These are phyloP conservation scores for Nomia melanderi DNA, from an alignment of 1,140 invertebrate genomes.

Conservation along the genomic window DNA sequence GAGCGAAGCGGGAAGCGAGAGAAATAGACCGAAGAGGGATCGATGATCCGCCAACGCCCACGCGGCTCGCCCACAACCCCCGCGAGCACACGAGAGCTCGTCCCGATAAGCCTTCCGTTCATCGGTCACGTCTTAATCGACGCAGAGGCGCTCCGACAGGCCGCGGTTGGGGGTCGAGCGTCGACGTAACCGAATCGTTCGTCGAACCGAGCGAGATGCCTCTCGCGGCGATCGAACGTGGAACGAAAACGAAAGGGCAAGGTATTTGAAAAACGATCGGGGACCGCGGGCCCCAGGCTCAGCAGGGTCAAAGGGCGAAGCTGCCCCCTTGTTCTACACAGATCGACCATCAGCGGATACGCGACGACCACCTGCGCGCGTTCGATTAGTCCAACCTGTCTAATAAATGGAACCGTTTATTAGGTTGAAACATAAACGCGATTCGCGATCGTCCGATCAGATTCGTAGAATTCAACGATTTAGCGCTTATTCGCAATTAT, in stretches of 20 bases:
- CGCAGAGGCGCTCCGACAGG: constrained; percentile 58
- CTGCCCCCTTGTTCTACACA: background rate
- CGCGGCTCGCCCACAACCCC: constrained; percentile 53
- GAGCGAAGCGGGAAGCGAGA: background rate
- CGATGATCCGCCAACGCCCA: constrained; percentile 46
- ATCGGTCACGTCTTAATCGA: constrained; percentile 68
- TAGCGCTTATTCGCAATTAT: too few species aligned
- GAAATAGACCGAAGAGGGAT: constrained; percentile 17
- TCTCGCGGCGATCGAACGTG: constrained; percentile 25
- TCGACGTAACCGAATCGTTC: constrained; percentile 61
- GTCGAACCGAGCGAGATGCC: constrained; percentile 29
- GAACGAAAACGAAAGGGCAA: constrained; percentile 28
- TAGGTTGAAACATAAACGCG: constrained; percentile 32
- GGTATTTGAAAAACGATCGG: constrained; percentile 52
- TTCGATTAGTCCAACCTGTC: constrained; percentile 50
- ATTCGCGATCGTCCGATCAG: constrained; percentile 12
- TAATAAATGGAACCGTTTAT: constrained; percentile 55
- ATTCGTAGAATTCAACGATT: too few species aligned
- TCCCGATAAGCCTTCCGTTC: constrained; percentile 59
- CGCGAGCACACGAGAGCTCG: constrained; percentile 41
- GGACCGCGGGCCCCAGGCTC: background rate
- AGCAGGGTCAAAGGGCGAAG: constrained; percentile 46
- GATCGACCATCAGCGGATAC: constrained; percentile 26
- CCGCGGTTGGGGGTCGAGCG: constrained; percentile 60
- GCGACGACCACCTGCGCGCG: constrained; percentile 40